phyloP scores from a whole-genome alignment of 2,888 invertebrate genomes.

The Amiota mariae region DNA sequence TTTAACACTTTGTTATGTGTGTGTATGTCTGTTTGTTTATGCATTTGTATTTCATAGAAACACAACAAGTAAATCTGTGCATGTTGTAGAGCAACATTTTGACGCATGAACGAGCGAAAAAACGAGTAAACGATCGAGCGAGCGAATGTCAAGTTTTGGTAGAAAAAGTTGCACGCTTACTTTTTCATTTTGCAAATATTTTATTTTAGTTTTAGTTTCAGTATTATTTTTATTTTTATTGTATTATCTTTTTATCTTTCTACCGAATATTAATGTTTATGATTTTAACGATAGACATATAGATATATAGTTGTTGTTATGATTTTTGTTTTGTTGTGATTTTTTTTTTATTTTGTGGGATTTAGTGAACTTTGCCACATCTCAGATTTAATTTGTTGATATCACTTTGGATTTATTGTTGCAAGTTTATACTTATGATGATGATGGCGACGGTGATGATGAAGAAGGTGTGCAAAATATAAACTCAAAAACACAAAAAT shows the following conservation, averaged over 20 bases:
- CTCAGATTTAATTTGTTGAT: conserved; percentile 42
- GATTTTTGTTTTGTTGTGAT: not conserved
- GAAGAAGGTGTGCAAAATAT: conserved; percentile 23
- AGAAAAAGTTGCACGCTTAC: conserved; percentile 30
- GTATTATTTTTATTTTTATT: too few relatives aligned
- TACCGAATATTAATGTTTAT: conserved; percentile 18
- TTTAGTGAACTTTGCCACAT: conserved; percentile 49
- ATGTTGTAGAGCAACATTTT: conserved; percentile 25
- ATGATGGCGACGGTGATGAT: conserved; percentile 45
- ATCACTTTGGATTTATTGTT: conserved; percentile 36
- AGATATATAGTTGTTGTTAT: not conserved
- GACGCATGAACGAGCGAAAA: conserved; percentile 10
- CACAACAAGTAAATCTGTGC: not conserved
- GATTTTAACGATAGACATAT: not conserved
- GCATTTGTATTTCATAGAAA: conserved; percentile 4
- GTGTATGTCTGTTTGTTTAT: not conserved
- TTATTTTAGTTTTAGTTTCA: conserved; percentile 33
- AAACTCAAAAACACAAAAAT: too few relatives aligned
- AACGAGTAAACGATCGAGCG: too few relatives aligned
- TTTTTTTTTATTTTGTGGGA: conserved; percentile 18
- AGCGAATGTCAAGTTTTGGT: conserved; percentile 29
- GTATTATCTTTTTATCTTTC: conserved; percentile 13
- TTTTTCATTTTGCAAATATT: conserved; percentile 36
- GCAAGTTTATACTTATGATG: conserved; percentile 22
- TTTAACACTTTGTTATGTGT: conserved; percentile 19